phyloP scores from a whole-genome alignment of 2,888 invertebrate genomes.

The Listrodromus nycthemerus region DNA sequence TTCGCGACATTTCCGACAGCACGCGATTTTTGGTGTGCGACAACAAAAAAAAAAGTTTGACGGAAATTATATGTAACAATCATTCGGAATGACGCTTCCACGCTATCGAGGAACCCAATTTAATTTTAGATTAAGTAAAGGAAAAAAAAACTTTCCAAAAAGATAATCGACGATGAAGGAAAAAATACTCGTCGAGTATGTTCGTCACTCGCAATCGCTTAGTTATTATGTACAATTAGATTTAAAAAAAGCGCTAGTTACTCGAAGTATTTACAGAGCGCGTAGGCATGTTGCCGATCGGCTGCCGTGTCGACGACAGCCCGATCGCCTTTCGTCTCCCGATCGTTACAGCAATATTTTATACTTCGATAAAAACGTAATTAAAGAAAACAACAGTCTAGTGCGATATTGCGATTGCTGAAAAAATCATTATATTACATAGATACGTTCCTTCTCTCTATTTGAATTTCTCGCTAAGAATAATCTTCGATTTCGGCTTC shows the following conservation, averaged over 20 bases:
- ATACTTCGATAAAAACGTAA: conserved; percentile 61
- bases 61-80: conserved; percentile 5
- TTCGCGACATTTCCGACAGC: conserved; percentile 39
- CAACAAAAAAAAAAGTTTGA: not conserved
- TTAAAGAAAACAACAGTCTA: conserved; percentile 19
- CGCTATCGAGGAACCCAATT: conserved; percentile 61
- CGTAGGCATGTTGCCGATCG: conserved; percentile 43
- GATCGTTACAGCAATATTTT: conserved; percentile 66
- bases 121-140: conserved; percentile 47
- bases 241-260: conserved; percentile 28
- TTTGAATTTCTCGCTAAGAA: conserved; percentile 62
- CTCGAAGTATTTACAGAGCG: conserved; percentile 47
- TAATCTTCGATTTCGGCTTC: conserved; percentile 62
- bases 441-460: conserved; percentile 62
- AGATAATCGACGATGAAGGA: conserved; percentile 53
- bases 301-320: conserved; percentile 34
- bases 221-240: conserved; percentile 45
- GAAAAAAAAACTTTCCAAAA: conserved; percentile 44
- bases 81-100: conserved; percentile 52
- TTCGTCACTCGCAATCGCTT: conserved; percentile 53
- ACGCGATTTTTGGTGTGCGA: conserved; percentile 14
- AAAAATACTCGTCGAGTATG: conserved; percentile 43
- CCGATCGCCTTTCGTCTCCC: conserved; percentile 45
- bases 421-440: conserved; percentile 35
- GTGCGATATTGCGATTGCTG: conserved; percentile 55